Evolutionary conservation across 2,113 vertebrate genomes (phyloP).

Genomic region (Nematolebias whitei): DNA sequence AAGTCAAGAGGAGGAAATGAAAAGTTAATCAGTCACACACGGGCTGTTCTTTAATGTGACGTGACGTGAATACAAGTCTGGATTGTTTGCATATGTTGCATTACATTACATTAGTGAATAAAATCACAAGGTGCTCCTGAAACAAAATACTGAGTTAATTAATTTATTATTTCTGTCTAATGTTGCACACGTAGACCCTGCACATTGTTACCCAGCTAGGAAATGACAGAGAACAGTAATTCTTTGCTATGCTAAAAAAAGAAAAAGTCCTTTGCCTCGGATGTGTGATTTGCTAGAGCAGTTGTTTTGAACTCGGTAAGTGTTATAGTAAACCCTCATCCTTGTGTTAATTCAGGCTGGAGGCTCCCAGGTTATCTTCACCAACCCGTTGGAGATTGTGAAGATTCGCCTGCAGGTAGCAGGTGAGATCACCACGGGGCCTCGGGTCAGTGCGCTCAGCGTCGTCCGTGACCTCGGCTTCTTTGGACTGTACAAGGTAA

Average conservation of each 20-base stretch:
- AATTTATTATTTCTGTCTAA: no score
- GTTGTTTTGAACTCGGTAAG: background rate
- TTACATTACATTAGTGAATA: conserved; percentile 12
- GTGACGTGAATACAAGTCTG: background rate
- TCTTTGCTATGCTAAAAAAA: no score
- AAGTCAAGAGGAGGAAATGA: background rate
- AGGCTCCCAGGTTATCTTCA: conserved; percentile 97
- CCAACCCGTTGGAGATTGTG: conserved; percentile 98
- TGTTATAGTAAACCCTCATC: background rate
- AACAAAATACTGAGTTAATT: no score
- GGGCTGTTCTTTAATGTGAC: background rate
- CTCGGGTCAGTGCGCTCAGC: conserved; percentile 90
- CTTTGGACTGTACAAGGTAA: conserved; percentile 97
- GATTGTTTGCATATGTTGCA: background rate
- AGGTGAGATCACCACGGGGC: conserved; percentile 96
- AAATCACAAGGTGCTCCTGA: no score
- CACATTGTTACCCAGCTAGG: no score
- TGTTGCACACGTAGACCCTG: no score
- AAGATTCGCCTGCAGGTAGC: conserved; percentile 99
- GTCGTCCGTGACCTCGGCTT: conserved; percentile 94
- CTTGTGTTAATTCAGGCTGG: conserved; percentile 83
- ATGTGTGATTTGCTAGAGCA: no score
- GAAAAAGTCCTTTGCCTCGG: no score
- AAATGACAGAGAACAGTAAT: no score
- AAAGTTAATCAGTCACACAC: background rate